phyloP scores from a whole-genome alignment of 2,888 invertebrate species.

The Drosophila pegasa region DNA sequence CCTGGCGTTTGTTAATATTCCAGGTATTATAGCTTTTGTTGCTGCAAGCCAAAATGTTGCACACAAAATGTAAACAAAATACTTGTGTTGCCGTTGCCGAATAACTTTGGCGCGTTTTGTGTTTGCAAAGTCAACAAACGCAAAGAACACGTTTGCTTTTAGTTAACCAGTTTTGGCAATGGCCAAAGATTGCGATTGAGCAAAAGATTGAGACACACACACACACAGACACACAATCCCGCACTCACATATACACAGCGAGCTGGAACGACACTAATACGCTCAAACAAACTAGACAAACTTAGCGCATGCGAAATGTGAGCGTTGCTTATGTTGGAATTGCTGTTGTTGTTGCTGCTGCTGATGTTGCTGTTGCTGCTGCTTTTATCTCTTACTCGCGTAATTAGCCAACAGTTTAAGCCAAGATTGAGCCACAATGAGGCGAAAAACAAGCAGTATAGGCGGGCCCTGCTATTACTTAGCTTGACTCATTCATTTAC shows the following conservation, averaged over 20 bases:
- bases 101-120: slow-evolving; percentile 61
- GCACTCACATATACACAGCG: slow-evolving; percentile 12
- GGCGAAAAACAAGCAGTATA: slow-evolving; percentile 1
- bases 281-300: slow-evolving; percentile 52
- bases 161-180: slow-evolving; percentile 76
- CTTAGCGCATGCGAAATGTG: slow-evolving; percentile 63
- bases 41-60: slow-evolving; percentile 21
- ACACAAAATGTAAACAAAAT: slow-evolving; percentile 54
- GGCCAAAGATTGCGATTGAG: slow-evolving; percentile 78
- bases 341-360: slow-evolving; percentile 23
- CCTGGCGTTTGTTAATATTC: slow-evolving; percentile 16
- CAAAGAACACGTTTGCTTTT: slow-evolving; percentile 78
- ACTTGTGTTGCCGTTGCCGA: slow-evolving; percentile 45
- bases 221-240: slow-evolving; percentile 21
- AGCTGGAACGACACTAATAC: slow-evolving; percentile 37
- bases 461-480: slow-evolving; percentile 26
- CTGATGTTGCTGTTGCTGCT: slow-evolving; percentile 7
- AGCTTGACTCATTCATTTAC: slow-evolving; percentile 41
- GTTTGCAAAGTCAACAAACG: slow-evolving; percentile 73
- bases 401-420: slow-evolving; percentile 65
- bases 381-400: slow-evolving; percentile 62
- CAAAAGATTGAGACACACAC: slow-evolving; percentile 71
- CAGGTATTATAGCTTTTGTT: slow-evolving; percentile 16
- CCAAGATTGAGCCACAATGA: slow-evolving; percentile 51
- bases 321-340: slow-evolving; percentile 29